phyloP scores from a whole-genome alignment of 1,140 invertebrate genomes.

The Macrocentrus cingulum region DNA sequence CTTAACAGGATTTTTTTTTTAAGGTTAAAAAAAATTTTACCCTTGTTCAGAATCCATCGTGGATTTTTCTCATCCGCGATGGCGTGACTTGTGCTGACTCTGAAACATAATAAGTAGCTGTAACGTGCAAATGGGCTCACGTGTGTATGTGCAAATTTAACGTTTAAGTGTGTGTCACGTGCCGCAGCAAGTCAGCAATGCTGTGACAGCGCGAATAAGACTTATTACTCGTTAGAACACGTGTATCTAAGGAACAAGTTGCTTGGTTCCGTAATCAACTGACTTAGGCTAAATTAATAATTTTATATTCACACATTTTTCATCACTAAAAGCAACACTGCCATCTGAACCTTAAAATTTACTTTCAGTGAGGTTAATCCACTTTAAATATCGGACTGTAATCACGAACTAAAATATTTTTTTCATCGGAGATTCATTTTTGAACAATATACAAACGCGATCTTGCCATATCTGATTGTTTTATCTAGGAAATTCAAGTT shows the following conservation, averaged over 20 bases:
- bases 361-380: no score
- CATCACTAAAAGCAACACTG: not conserved
- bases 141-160: constrained; percentile 5
- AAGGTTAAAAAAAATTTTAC: no score
- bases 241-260: constrained; percentile 18
- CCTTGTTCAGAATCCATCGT: no score
- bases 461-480: no score
- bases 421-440: no score
- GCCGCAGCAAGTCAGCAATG: constrained; percentile 21
- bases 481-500: no score
- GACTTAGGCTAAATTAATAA: no score
- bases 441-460: no score
- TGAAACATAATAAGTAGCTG: constrained; percentile 25
- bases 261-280: constrained; percentile 10
- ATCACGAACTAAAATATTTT: no score
- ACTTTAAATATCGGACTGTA: not conserved
- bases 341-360: no score
- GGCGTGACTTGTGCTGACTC: constrained; percentile 16
- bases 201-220: constrained; percentile 26
- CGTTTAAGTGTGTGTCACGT: constrained; percentile 18
- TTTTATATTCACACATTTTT: not conserved
- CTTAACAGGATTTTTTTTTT: no score
- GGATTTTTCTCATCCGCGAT: not conserved
- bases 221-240: constrained; percentile 19
- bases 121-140: constrained; percentile 15